phyloP scores from a whole-genome alignment of 2,797 vertebrate genomes.

The Aldrovandia affinis region DNA sequence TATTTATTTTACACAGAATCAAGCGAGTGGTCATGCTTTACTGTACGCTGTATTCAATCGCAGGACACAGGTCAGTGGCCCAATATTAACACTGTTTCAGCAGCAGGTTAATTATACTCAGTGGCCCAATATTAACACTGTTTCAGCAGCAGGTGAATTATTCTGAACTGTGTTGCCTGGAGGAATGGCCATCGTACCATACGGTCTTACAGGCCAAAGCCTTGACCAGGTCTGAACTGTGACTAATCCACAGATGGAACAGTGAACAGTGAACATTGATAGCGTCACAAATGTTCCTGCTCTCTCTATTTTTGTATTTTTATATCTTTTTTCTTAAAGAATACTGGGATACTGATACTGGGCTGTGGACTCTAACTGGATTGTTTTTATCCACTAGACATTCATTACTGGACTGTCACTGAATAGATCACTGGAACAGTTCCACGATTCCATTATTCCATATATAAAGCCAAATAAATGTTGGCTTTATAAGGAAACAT shows the following conservation, averaged over 20 bases:
- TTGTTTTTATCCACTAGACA: neutral
- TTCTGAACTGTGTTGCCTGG: neutral
- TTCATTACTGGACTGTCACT: neutral
- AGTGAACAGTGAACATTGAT: neutral
- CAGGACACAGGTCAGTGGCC: no score
- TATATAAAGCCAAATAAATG: no score
- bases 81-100: no score
- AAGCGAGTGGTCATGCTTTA: no score
- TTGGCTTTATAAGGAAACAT: constrained; percentile 72
- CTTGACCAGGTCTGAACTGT: neutral
- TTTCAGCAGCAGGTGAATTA: no score
- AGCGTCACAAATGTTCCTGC: neutral
- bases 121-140: neutral
- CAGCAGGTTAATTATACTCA: no score
- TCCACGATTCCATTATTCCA: constrained; percentile 36
- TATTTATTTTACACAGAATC: no score
- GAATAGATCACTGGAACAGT: constrained; percentile 26
- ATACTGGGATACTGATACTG: neutral
- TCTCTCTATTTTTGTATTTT: neutral
- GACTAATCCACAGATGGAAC: neutral
- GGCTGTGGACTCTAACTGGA: neutral
- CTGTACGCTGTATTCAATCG: no score
- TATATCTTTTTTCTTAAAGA: neutral
- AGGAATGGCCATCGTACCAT: neutral
- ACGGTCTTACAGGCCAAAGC: no score